Base-by-base conservation (phyloP, 2,797 vertebrate species). In the Tapirus indicus region DNA sequence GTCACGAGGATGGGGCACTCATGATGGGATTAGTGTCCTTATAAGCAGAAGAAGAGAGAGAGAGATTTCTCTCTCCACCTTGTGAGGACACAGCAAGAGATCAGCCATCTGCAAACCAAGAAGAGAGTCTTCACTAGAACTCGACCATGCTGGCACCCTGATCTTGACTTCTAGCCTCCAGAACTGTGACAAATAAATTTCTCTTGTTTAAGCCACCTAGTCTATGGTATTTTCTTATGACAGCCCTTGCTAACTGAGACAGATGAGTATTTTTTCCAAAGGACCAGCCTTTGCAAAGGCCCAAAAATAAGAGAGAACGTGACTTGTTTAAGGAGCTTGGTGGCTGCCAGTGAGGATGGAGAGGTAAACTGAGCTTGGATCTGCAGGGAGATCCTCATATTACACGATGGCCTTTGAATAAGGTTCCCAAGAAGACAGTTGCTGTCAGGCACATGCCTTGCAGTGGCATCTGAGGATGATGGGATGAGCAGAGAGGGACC, bases 181-280 rank as follows among this genome's bases (percentile, higher is more conserved):
- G 41, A 62, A 69, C 25, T 23, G 2, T 66, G 84, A 66, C 44
- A 84, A 44, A 83, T 88, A 54, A 68, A 87, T 83, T 44, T 71
- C 35, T 35, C 32, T 71, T 87, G 23, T 62, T 78, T 69, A 84
- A 94, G 7, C 20, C 5, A 75, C 6, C 32, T 16, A 49, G 16
- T 54, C 41, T 72, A 5, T 79, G 49, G 10, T 58, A 44, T 68
- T 86, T 92, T 82, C 47, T 62, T 94, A 41, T 74, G 87, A 13
- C 5, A 80, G 5, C 38, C 41, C 38, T 49, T 84, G 58, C 14
- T 78, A 62, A 86, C 17, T 44, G 52, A 86, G 62, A 74, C 54
- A 91, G 47, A n/a, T 80, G 29, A 2, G 7, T 49, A 69, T 93
- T 93, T 93, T 96, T 91, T 52, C n/a, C 60, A 95, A 95, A n/a